Percentiles rank a stretch among this genome's conserved stretches.
phyloP scores from a whole-genome alignment of 2,113 vertebrate genomes.

The Agapornis roseicollis region DNA sequence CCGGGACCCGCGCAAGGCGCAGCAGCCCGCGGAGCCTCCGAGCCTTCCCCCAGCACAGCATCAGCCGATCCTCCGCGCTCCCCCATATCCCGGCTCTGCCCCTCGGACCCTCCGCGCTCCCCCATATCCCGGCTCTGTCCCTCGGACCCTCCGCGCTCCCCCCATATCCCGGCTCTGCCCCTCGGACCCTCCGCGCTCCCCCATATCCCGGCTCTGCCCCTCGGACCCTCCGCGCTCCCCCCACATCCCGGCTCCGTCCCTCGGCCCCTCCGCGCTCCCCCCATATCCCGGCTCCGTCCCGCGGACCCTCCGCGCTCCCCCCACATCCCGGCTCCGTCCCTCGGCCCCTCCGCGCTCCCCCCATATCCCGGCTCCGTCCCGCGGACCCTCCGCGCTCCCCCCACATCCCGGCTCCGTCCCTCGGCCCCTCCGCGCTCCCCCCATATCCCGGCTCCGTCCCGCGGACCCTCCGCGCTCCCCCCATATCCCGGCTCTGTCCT shows the following conservation, averaged over 20 bases:
- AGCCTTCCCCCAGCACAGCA: not conserved
- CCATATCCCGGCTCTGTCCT: not conserved
- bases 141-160: not conserved
- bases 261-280: not conserved
- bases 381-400: not conserved
- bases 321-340: no score
- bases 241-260: no score
- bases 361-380: not conserved
- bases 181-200: not conserved
- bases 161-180: no score
- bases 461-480: not conserved
- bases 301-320: not conserved
- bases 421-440: not conserved
- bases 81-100: not conserved
- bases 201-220: no score
- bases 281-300: no score
- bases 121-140: no score
- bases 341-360: not conserved
- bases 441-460: not conserved
- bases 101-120: not conserved
- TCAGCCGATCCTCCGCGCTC: not conserved
- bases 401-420: not conserved
- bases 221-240: not conserved
- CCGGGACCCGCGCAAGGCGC: not conserved
- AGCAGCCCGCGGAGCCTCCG: not conserved